Base-by-base conservation (phyloP, 2,797 vertebrate genomes). In the Esox masquinongy region DNA sequence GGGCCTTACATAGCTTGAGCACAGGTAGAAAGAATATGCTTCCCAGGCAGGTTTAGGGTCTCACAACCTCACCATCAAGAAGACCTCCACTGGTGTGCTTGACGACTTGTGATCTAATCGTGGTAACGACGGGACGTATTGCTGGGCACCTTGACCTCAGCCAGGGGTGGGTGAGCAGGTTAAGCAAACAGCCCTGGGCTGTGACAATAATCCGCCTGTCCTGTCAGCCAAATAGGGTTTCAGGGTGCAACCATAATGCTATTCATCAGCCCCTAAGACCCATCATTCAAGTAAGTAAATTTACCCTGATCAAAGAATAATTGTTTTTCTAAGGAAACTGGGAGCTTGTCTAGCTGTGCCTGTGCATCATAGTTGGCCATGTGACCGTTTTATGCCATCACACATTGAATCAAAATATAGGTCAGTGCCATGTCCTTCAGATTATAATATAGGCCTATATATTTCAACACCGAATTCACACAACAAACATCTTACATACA, bases 181-280 rank as follows among this genome's bases (percentile, higher is more conserved):
- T 94, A 94, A 93, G 83, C 89, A 93, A 94, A 94, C 93, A 92
- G 87, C 86, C 80, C 59, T n/a, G 12, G 39, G 79, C 81, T 84
- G 76, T 83, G 86, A 87, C 85, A 88, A 79, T 88, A 86, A 92
- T 91, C 91, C 85, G 26, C 24, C 74, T 19, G 76, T 69, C 76
- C 59, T 14, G 71, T 8, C 3, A 43, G 8, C 15, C 70, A 24
- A 67, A 71, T 39, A 61, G 71, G 70, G 75, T 75, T 79, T 79
- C 82, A 81, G 84, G 64, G 3, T 69, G 77, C 76, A 61, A 71
- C 73, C 82, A 26, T n/a, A 56, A 64, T 24, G 53, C 84, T 72
- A 76, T 80, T 89, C 82, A 83, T 73, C 73, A n/a, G 31, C 74
- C 34, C 74, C 64, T 75, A 64, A 68, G 14, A 34, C 39, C 51